Evolutionary conservation across 2,113 vertebrate species (phyloP).

Genomic region (Echinops telfairi): DNA sequence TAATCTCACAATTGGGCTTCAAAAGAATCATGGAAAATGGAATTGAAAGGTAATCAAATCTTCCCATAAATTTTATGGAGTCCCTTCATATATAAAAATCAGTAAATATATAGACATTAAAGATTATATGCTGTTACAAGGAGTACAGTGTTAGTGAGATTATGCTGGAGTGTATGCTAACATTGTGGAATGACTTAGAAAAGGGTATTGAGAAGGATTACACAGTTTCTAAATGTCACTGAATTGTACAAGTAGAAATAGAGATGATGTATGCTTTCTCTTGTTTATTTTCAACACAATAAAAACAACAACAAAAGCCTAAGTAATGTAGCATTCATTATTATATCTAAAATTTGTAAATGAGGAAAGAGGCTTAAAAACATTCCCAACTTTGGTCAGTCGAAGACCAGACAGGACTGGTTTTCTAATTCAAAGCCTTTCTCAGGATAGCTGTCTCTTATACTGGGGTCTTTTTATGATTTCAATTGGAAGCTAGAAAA

Average conservation of each 20-base stretch:
- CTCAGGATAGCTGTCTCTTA: not conserved
- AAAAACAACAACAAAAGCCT: not conserved
- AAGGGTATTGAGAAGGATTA: not conserved
- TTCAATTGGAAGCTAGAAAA: conserved; percentile 20
- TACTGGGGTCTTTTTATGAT: not conserved
- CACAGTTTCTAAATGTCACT: not conserved
- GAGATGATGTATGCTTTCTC: not conserved
- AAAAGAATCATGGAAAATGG: too few relatives aligned
- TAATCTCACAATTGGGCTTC: not conserved
- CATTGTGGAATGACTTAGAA: not conserved
- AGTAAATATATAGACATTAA: not conserved
- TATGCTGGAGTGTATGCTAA: not conserved
- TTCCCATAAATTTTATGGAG: too few relatives aligned
- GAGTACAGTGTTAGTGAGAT: not conserved
- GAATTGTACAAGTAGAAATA: not conserved
- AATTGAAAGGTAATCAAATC: too few relatives aligned
- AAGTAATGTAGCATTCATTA: not conserved
- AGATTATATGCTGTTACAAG: not conserved
- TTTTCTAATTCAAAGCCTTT: conserved; percentile 17
- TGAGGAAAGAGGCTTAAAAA: conserved; percentile 2
- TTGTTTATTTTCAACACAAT: not conserved
- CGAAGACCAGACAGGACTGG: not conserved
- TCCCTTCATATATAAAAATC: not conserved
- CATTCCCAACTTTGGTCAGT: not conserved
- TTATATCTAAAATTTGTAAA: not conserved